A percentile compares a stretch with the other conserved stretches of the same genome.
Evolutionary conservation across 2,888 invertebrate genomes (phyloP).

Genomic region (Lumbricus terrestris): DNA sequence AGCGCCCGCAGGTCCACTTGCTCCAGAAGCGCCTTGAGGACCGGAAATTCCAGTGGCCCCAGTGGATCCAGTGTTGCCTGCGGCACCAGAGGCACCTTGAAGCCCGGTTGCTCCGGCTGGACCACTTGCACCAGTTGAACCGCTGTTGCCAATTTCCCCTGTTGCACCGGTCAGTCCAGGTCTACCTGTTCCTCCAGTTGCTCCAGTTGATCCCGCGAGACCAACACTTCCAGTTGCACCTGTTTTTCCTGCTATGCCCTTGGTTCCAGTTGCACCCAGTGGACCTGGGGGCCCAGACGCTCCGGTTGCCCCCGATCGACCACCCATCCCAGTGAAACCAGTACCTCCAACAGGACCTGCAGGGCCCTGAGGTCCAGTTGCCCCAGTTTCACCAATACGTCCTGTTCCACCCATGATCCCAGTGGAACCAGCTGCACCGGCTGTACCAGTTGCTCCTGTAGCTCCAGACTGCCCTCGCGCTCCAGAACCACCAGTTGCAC

Average conservation of each 20-base stretch:
- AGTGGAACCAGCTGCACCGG: not conserved
- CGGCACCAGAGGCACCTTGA: not conserved
- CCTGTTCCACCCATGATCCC: not conserved
- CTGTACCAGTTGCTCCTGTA: not conserved
- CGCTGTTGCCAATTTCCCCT: constrained; percentile 7
- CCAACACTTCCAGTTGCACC: constrained; percentile 26
- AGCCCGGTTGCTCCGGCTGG: not conserved
- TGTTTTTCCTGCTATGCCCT: constrained; percentile 8
- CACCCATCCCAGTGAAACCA: not conserved
- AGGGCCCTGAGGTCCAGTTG: not conserved
- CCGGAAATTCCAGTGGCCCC: constrained; percentile 15
- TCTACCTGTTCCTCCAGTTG: not conserved
- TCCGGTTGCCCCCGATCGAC: constrained; percentile 17
- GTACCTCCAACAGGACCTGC: not conserved
- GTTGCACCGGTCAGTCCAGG: not conserved
- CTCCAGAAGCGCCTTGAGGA: constrained; percentile 19
- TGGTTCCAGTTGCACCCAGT: constrained; percentile 4
- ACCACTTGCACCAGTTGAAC: constrained; percentile 15
- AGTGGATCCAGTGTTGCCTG: not conserved
- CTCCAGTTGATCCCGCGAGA: not conserved
- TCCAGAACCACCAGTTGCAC: not conserved
- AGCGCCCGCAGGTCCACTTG: not conserved
- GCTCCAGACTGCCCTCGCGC: not conserved
- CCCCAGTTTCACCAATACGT: not conserved
- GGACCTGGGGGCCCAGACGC: not conserved